Conservation (phyloP, 2,888 invertebrate genomes). For the Rhingia campestris region DNA sequence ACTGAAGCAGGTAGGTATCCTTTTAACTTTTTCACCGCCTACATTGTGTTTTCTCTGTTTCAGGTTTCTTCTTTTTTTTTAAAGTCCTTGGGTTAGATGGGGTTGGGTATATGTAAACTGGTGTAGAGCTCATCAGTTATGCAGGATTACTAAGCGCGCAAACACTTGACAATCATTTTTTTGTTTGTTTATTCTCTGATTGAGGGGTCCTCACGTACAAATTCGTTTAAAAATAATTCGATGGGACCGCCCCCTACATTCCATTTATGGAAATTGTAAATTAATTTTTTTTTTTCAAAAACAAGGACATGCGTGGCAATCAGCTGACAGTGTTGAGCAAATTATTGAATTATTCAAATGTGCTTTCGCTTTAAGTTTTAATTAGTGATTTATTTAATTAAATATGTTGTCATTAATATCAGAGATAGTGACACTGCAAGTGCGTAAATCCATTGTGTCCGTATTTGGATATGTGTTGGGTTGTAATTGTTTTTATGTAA, state of each 20-base stretch:
- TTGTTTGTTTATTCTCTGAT: slow-evolving; percentile 46
- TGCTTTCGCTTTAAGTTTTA: slow-evolving; percentile 18
- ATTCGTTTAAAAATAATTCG: neutral
- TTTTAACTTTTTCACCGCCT: slow-evolving; percentile 50
- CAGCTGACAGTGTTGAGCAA: neutral
- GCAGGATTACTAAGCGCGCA: slow-evolving; percentile 50
- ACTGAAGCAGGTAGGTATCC: slow-evolving; percentile 55
- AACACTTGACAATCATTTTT: slow-evolving; percentile 56
- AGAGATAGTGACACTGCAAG: slow-evolving; percentile 21
- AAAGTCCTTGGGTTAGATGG: neutral
- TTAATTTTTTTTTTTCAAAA: slow-evolving; percentile 1
- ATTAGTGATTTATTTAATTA: slow-evolving; percentile 53
- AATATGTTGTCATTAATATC: slow-evolving; percentile 41
- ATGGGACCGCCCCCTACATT: neutral
- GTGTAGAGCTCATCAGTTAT: slow-evolving; percentile 47
- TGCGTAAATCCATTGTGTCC: too few relatives aligned
- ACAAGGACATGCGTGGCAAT: neutral
- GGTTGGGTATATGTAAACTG: neutral
- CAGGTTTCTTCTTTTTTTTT: neutral
- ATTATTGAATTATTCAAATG: slow-evolving; percentile 5
- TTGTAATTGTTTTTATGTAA: slow-evolving; percentile 40
- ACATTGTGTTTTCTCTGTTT: slow-evolving; percentile 25
- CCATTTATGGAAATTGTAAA: slow-evolving; percentile 1
- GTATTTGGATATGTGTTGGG: slow-evolving; percentile 7
- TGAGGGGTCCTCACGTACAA: slow-evolving; percentile 17